These are phyloP conservation scores for Pipra filicauda DNA, from an alignment of 2,113 vertebrate species.

Conservation along the genomic window DNA sequence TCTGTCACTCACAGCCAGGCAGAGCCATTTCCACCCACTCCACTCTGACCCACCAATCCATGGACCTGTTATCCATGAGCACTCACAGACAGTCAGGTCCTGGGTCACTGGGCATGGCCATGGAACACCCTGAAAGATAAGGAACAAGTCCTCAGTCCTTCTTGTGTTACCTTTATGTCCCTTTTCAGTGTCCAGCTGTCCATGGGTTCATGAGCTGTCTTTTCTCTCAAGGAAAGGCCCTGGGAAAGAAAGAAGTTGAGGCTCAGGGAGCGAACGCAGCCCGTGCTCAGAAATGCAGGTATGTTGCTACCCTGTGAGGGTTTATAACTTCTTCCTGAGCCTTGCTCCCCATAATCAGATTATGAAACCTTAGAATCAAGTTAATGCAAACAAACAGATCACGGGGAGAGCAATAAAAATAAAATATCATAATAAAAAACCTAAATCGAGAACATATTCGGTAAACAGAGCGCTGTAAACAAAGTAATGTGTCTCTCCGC, in stretches of 20 bases:
- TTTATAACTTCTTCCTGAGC: background rate
- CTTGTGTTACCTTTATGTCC: background rate
- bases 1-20: background rate
- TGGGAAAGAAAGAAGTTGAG: background rate
- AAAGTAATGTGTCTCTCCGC: conserved; percentile 36
- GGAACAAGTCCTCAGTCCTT: background rate
- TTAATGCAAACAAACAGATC: conserved; percentile 67
- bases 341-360: conserved; percentile 34
- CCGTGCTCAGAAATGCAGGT: background rate
- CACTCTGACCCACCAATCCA: background rate
- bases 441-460: conserved; percentile 17
- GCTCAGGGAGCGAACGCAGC: background rate
- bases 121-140: background rate
- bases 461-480: conserved; percentile 58
- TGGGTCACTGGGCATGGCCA: rapidly evolving
- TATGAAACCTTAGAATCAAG: conserved; percentile 39
- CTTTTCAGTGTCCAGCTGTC: background rate
- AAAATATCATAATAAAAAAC: conserved; percentile 61
- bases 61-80: rapidly evolving
- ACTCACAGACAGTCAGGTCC: too few relatives aligned
- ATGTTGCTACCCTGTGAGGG: background rate
- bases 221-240: background rate
- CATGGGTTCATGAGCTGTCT: background rate
- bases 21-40: background rate
- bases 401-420: conserved; percentile 48